A percentile compares a stretch with the other conserved stretches of the same genome.
Evolutionary conservation across 2,113 vertebrate species (phyloP).

Genomic region (Megatriorchis doriae): DNA sequence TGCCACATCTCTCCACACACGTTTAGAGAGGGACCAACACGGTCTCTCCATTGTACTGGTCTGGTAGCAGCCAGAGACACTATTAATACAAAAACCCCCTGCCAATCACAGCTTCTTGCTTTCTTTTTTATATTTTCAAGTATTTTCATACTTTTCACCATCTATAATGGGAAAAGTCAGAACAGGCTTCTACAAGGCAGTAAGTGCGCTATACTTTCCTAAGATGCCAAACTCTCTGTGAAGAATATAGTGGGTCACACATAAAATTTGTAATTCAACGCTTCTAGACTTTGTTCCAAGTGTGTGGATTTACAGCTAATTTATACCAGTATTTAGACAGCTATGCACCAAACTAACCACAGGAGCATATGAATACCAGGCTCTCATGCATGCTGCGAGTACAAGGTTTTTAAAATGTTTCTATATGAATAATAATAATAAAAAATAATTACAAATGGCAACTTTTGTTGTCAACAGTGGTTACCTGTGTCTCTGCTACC

Average conservation of each 20-base stretch:
- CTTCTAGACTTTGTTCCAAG: not conserved
- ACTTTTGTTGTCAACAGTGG: not conserved
- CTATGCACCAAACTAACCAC: not conserved
- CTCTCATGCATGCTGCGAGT: not conserved
- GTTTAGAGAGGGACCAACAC: not conserved
- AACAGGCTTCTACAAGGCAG: not conserved
- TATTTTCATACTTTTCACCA: not conserved
- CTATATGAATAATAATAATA: not conserved
- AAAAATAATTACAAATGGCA: not conserved
- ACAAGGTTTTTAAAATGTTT: not conserved
- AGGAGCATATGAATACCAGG: not conserved
- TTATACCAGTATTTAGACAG: not conserved
- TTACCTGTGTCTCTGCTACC: conserved; percentile 84
- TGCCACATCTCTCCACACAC: not conserved
- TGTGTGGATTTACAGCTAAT: not conserved
- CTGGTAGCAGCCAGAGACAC: not conserved
- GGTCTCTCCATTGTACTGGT: not conserved
- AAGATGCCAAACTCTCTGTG: not conserved
- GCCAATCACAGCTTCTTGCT: not conserved
- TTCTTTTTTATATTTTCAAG: not conserved
- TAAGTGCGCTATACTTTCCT: not conserved
- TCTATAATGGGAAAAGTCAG: not conserved
- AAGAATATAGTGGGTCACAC: not conserved
- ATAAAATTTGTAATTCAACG: not conserved
- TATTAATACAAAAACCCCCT: not conserved